Evolutionary conservation across 2,113 vertebrate species (phyloP).

Genomic region (Crypturellus undulatus): DNA sequence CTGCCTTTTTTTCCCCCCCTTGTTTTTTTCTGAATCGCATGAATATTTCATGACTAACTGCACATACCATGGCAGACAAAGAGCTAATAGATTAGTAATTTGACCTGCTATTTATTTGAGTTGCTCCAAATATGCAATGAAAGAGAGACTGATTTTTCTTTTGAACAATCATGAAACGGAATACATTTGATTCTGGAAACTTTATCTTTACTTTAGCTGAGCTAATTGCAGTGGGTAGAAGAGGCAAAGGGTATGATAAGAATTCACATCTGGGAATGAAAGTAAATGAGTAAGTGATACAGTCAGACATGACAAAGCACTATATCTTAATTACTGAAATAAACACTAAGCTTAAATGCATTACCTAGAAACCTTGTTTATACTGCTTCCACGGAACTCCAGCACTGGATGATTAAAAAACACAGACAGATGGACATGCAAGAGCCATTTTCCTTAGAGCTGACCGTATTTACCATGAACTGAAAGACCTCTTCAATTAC

Average conservation of each 20-base stretch:
- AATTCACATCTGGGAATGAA: conserved; percentile 40
- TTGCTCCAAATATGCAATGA: conserved; percentile 10
- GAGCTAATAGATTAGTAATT: conserved; percentile 60
- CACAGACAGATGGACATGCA: neutral
- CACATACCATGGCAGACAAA: conserved; percentile 52
- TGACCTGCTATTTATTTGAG: conserved; percentile 62
- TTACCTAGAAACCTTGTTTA: conserved; percentile 1
- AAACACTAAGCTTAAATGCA: neutral
- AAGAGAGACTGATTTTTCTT: conserved; percentile 30
- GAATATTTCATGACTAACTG: conserved; percentile 61
- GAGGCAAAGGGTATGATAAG: conserved; percentile 48
- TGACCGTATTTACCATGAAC: neutral
- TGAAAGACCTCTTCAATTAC: neutral
- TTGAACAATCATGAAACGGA: conserved; percentile 24
- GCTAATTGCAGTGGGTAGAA: conserved; percentile 41
- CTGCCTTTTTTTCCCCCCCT: neutral
- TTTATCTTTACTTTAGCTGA: conserved; percentile 40
- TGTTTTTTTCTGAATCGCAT: conserved; percentile 46
- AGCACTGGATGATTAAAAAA: neutral
- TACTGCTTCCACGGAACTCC: neutral
- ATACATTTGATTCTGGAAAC: conserved; percentile 57
- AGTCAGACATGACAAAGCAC: neutral
- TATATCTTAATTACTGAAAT: conserved; percentile 9
- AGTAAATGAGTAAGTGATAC: neutral
- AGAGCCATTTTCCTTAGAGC: neutral